phyloP scores from a whole-genome alignment of 2,113 vertebrate species.

The Uropsilus gracilis region DNA sequence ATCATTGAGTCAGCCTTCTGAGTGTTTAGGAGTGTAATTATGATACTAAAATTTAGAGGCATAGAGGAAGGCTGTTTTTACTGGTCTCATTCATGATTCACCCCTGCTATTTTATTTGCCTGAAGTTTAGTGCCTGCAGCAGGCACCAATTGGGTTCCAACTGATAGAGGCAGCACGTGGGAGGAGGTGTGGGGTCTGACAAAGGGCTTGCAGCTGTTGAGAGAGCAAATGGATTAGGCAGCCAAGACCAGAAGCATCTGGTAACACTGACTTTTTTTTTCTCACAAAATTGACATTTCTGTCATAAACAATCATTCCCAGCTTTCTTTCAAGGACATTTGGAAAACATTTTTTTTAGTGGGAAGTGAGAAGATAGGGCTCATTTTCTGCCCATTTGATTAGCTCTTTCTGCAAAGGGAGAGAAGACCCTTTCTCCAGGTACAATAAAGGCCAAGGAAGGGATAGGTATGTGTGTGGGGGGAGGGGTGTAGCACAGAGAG shows the following conservation, averaged over 20 bases:
- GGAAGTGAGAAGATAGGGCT: neutral
- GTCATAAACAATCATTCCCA: constrained; percentile 67
- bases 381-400: constrained; percentile 4
- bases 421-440: neutral
- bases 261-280: constrained; percentile 64
- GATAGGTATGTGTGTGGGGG: neutral
- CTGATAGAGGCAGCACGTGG: constrained; percentile 62
- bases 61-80: constrained; percentile 45
- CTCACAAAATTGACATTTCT: constrained; percentile 60
- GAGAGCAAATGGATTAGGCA: constrained; percentile 65
- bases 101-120: constrained; percentile 79
- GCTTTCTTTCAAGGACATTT: constrained; percentile 69
- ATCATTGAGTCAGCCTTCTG: constrained; percentile 29
- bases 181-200: constrained; percentile 53
- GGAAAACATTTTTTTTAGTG: constrained; percentile 23
- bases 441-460: neutral
- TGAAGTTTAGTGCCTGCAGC: constrained; percentile 68
- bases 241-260: constrained; percentile 70
- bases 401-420: neutral
- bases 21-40: constrained; percentile 7
- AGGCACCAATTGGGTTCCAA: constrained; percentile 60
- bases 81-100: constrained; percentile 60
- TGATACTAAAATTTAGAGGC: constrained; percentile 36
- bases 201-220: constrained; percentile 67
- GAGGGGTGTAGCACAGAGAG: too few species aligned